Conservation (phyloP, 1,140 invertebrate species). For the Lordiphosa stackelbergi region DNA sequence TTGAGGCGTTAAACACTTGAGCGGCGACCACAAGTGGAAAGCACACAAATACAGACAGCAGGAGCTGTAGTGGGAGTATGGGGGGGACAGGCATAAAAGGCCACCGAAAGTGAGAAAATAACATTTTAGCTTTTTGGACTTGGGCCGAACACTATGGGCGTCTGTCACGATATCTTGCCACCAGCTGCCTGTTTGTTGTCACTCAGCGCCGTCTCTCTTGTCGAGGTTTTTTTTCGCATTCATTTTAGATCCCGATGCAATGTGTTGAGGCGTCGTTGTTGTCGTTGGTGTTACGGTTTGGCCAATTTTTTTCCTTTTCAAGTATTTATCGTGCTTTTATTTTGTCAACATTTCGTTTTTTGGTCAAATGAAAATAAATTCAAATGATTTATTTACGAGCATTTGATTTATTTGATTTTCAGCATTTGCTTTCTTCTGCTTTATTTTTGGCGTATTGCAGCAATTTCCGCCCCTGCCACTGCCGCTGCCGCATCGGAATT, state of each 20-base stretch:
- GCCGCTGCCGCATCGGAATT: not conserved
- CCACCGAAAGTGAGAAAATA: slow-evolving; percentile 61
- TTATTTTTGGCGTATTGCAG: slow-evolving; percentile 14
- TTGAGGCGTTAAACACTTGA: slow-evolving; percentile 42
- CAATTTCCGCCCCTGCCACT: too few relatives aligned
- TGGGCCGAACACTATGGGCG: not conserved
- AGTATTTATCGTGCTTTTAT: slow-evolving; percentile 73
- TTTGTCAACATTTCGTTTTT: slow-evolving; percentile 67
- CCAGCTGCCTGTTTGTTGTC: slow-evolving; percentile 42
- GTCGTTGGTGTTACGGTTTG: slow-evolving; percentile 19
- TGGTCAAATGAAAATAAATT: slow-evolving; percentile 72
- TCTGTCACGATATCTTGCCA: slow-evolving; percentile 20
- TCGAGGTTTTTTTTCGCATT: slow-evolving; percentile 14
- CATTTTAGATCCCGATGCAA: slow-evolving; percentile 13
- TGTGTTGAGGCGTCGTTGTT: not conserved
- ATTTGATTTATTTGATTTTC: slow-evolving; percentile 76
- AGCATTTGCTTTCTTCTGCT: slow-evolving; percentile 36
- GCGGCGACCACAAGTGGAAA: slow-evolving; percentile 46
- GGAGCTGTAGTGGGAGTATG: not conserved
- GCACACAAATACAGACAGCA: slow-evolving; percentile 34
- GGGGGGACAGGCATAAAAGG: slow-evolving; percentile 15
- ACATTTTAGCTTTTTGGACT: slow-evolving; percentile 57
- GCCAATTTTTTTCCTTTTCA: slow-evolving; percentile 29
- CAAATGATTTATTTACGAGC: slow-evolving; percentile 75
- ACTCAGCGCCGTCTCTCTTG: slow-evolving; percentile 43